These are phyloP conservation scores for Hippoglossus hippoglossus DNA, from an alignment of 2,797 vertebrate species.

Conservation along the genomic window DNA sequence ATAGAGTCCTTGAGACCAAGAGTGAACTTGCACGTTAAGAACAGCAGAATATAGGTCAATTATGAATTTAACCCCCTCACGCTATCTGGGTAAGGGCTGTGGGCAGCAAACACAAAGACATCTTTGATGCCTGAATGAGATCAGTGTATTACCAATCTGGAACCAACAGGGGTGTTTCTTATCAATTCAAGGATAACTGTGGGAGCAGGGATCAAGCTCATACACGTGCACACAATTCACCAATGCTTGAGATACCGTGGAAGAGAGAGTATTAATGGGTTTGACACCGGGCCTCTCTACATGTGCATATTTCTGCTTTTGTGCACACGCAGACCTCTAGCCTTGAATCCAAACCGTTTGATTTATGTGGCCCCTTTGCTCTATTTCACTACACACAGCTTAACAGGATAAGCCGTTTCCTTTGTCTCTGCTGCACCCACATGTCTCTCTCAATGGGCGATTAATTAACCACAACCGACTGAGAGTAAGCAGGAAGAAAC, in stretches of 20 bases:
- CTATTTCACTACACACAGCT: constrained; percentile 40
- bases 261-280: not conserved
- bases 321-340: constrained; percentile 2
- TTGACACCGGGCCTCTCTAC: not conserved
- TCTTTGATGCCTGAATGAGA: constrained; percentile 16
- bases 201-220: not conserved
- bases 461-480: constrained; percentile 73
- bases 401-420: constrained; percentile 62
- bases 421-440: constrained; percentile 58
- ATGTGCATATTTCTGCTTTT: constrained; percentile 22
- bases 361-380: constrained; percentile 24
- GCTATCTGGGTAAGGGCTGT: not conserved
- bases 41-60: constrained; percentile 11
- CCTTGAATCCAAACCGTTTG: constrained; percentile 20
- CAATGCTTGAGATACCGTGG: not conserved
- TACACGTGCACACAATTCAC: constrained; percentile 12
- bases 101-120: constrained; percentile 22
- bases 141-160: constrained; percentile 16
- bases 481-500: constrained; percentile 44
- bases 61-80: not conserved
- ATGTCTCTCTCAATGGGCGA: constrained; percentile 57
- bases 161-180: constrained; percentile 9
- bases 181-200: not conserved
- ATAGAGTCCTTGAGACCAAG: no score
- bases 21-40: not conserved